Percentiles rank a stretch among this genome's conserved stretches.
phyloP scores from a whole-genome alignment of 2,113 vertebrate species.

The Mirza zaza region DNA sequence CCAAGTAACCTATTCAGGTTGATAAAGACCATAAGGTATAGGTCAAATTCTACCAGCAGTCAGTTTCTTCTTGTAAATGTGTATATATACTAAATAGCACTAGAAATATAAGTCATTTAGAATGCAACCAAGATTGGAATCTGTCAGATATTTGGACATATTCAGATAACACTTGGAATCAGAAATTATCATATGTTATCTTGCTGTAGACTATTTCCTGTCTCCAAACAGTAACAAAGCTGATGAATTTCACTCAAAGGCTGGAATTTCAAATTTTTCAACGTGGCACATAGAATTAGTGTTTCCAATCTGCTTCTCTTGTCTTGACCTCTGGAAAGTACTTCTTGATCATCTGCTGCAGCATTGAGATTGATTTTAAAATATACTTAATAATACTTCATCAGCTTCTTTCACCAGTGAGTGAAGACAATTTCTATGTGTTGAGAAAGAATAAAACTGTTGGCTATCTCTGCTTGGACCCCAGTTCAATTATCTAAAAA shows the following conservation, averaged over 20 bases:
- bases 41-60: background rate
- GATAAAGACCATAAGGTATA: background rate
- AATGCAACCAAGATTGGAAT: background rate
- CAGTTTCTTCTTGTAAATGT: background rate
- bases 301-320: background rate
- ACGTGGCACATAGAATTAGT: background rate
- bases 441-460: constrained; percentile 27
- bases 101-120: background rate
- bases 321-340: background rate
- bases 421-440: background rate
- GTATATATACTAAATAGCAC: background rate
- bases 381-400: background rate
- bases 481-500: background rate
- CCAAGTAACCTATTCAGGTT: background rate
- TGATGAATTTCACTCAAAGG: constrained; percentile 9
- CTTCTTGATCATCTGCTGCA: background rate
- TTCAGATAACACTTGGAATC: background rate
- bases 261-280: background rate
- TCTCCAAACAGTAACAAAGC: background rate
- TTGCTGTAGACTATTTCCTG: background rate
- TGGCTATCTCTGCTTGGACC: background rate
- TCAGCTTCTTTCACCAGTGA: background rate
- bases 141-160: background rate
- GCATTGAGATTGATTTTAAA: background rate
- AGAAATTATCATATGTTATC: background rate